A percentile compares a stretch with the other conserved stretches of the same genome.
These are phyloP conservation scores for Meteorus colon DNA, from an alignment of 2,888 invertebrate species.

Conservation along the genomic window DNA sequence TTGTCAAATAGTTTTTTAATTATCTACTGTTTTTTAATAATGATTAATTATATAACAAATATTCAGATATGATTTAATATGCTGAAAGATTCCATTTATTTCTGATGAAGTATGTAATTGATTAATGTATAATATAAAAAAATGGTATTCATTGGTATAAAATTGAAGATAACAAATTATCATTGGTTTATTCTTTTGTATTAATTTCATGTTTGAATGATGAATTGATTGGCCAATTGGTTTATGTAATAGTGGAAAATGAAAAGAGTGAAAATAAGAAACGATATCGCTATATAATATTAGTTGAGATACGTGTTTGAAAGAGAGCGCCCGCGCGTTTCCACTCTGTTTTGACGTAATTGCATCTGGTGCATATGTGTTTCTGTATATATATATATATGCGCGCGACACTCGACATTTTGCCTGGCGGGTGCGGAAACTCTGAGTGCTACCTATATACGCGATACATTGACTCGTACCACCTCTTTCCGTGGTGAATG, in stretches of 20 bases:
- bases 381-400: not conserved
- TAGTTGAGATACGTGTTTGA: conserved; percentile 11
- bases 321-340: conserved; percentile 21
- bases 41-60: too few relatives aligned
- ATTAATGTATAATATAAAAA: too few relatives aligned
- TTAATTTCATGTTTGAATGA: not conserved
- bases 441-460: conserved; percentile 36
- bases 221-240: not conserved
- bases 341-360: conserved; percentile 41
- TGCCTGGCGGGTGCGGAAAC: conserved; percentile 34
- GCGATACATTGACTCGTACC: conserved; percentile 27
- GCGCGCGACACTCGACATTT: conserved; percentile 38
- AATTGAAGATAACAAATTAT: too few relatives aligned
- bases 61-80: too few relatives aligned
- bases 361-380: conserved; percentile 42
- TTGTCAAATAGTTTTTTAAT: too few relatives aligned
- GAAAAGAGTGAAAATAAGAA: conserved; percentile 1
- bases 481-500: not conserved
- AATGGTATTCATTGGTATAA: too few relatives aligned
- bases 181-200: too few relatives aligned
- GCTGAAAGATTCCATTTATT: too few relatives aligned
- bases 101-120: too few relatives aligned
- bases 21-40: too few relatives aligned
- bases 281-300: not conserved
- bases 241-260: not conserved